Conservation (phyloP, 2,888 invertebrate species). For the Phengaris alcon region DNA sequence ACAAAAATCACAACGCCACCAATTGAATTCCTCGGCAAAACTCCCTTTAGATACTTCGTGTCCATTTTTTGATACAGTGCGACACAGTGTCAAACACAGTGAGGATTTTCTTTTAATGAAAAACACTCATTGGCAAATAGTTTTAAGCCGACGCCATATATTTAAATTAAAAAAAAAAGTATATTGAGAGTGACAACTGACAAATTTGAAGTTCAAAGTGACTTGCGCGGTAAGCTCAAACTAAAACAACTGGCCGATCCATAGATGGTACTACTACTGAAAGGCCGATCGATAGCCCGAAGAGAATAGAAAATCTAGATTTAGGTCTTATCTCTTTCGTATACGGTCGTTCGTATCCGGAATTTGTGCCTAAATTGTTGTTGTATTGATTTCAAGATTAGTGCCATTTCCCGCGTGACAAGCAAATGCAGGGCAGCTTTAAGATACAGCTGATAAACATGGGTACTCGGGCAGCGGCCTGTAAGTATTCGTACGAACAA, state of each 20-base stretch:
- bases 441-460: constrained; percentile 87
- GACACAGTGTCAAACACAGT: too few relatives aligned
- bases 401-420: constrained; percentile 51
- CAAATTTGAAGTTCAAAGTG: not conserved
- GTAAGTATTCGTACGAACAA: constrained; percentile 79
- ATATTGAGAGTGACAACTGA: not conserved
- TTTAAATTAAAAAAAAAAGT: too few relatives aligned
- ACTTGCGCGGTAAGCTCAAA: constrained; percentile 40
- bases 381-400: constrained; percentile 62
- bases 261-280: too few relatives aligned
- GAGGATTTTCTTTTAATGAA: too few relatives aligned
- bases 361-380: constrained; percentile 50
- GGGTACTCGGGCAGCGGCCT: constrained; percentile 96
- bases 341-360: constrained; percentile 38
- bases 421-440: constrained; percentile 83
- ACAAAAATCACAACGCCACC: too few relatives aligned
- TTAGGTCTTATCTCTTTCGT: constrained; percentile 74
- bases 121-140: too few relatives aligned
- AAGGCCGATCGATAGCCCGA: constrained; percentile 65
- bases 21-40: too few relatives aligned
- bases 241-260: constrained; percentile 43
- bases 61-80: too few relatives aligned
- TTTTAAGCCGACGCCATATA: too few relatives aligned
- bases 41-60: too few relatives aligned
- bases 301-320: constrained; percentile 69